A percentile compares a stretch with the other conserved stretches of the same genome.
phyloP scores from a whole-genome alignment of 2,113 vertebrate genomes.

The Pseudorectes ferrugineus region DNA sequence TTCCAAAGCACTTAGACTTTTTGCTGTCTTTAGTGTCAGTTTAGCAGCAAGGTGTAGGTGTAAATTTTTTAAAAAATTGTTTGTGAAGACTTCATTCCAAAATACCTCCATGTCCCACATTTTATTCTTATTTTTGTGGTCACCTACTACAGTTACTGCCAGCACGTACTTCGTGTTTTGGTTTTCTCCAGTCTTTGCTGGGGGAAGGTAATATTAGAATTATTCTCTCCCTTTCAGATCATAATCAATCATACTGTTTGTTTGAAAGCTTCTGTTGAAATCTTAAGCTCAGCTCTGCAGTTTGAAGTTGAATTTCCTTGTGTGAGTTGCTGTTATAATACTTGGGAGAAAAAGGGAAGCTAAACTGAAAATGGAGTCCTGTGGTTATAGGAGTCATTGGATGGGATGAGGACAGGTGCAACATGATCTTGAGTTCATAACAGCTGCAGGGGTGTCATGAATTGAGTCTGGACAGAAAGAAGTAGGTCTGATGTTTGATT shows the following conservation, averaged over 20 bases:
- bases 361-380: background rate
- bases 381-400: background rate
- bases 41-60: background rate
- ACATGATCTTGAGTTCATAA: background rate
- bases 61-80: background rate
- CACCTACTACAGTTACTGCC: background rate
- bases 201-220: background rate
- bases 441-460: accelerated
- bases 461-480: background rate
- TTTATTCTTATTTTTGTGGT: background rate
- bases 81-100: background rate
- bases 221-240: background rate
- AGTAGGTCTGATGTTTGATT: background rate
- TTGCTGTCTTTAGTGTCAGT: background rate
- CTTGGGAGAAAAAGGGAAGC: background rate
- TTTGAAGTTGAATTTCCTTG: background rate
- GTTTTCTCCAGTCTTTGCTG: background rate
- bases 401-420: background rate
- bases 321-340: accelerated
- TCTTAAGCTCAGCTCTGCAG: background rate
- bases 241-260: background rate
- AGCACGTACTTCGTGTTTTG: background rate
- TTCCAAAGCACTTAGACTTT: background rate
- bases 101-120: background rate
- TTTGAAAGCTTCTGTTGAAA: background rate